Evolutionary conservation across 2,113 vertebrate species (phyloP).

Genomic region (Nycticryphes semicollaris): DNA sequence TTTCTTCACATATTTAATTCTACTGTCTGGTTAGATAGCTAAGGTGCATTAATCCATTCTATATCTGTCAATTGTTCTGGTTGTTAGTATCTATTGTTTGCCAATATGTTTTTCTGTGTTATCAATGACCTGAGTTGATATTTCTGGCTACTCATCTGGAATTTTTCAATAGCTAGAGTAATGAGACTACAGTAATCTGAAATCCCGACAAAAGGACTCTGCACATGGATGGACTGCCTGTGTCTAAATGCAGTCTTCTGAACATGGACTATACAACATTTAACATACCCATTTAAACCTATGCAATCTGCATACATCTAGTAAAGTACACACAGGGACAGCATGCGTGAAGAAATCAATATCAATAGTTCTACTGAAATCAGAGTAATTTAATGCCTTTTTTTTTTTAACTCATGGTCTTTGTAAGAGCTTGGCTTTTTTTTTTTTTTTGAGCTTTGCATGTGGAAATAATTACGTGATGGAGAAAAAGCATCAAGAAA

Average conservation of each 20-base stretch:
- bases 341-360: background rate
- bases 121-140: background rate
- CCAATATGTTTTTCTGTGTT: background rate
- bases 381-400: background rate
- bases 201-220: background rate
- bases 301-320: background rate
- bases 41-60: background rate
- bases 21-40: background rate
- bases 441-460: background rate
- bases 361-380: background rate
- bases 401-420: background rate
- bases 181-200: background rate
- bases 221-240: accelerated
- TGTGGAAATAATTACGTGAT: background rate
- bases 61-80: background rate
- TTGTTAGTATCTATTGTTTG: background rate
- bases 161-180: background rate
- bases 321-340: background rate
- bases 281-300: background rate
- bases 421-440: background rate
- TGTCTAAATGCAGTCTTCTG: background rate
- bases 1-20: background rate
- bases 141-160: background rate
- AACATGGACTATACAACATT: background rate
- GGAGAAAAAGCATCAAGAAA: background rate